Evolutionary conservation across 2,888 invertebrate species (phyloP), one percentile per base, ranked within the genome.

Genomic region (Leucophenga montana): DNA sequence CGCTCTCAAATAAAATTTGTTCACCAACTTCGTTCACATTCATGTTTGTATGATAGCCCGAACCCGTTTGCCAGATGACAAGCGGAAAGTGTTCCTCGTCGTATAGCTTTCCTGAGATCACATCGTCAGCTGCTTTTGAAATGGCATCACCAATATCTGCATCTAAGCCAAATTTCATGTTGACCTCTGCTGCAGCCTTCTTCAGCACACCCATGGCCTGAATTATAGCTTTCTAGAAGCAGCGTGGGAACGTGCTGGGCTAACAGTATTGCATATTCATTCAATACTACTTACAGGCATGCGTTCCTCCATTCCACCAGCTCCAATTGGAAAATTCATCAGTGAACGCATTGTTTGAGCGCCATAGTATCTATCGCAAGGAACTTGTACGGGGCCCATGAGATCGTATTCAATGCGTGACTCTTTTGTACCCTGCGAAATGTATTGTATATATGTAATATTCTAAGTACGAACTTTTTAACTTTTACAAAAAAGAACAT

Each of bases 11-110:
- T 20, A 3, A 22, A 20, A 14, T 14, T 3, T n/a, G 5, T n/a
- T 13, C 46, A 33, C 64, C 68, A 75, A 93, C 94, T 92, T 99
- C 99, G 87, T 99, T 99, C 0, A 96, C 94, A 89, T 99, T 99
- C 99, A 99, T 99, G 89, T 99, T 99, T 64, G 95, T 94, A 90
- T 99, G 98, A 0, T 99, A 99, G 11, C 99, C 99, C 31, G 98
- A 98, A 2, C 99, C 99, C 0, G 99, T 99, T 90, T 99, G 99
- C 99, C 99, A 99, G 84, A 98, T 96, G 73, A 97, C 97, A 44
- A 99, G 90, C 0, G 99, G 99, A 87, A 99, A 99, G 89, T 99
- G 97, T 0, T 80, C 79, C n/a, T 97, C 95, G 86, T 97, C 95
- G 86, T 95, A 95, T 53, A 99, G 90, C 87, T 95, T 94, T 33